Conservation (phyloP, 2,797 vertebrate species). For the Fratercula arctica region DNA sequence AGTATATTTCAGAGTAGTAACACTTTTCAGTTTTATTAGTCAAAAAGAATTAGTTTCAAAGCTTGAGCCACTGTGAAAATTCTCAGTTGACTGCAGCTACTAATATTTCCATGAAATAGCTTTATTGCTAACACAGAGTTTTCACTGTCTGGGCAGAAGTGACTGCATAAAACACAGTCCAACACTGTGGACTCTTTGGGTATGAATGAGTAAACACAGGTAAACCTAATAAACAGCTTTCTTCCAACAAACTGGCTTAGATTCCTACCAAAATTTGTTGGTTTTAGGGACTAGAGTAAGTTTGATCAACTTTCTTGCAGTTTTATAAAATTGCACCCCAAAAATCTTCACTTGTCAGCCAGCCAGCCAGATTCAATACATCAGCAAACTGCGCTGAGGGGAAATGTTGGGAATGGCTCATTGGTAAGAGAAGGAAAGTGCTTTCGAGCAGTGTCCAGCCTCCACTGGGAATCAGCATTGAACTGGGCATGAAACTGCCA, state of each 20-base stretch:
- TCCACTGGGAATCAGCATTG: not conserved
- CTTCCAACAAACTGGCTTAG: not conserved
- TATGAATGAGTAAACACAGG: not conserved
- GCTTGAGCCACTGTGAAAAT: not conserved
- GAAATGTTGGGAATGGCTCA: not conserved
- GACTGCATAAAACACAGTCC: not conserved
- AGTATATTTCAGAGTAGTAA: not conserved
- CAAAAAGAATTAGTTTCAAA: conserved; percentile 44
- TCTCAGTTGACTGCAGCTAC: not conserved
- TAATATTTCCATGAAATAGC: not conserved
- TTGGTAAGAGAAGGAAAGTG: not conserved
- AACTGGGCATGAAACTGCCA: not conserved
- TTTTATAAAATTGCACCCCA: not conserved
- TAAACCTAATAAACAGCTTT: not conserved
- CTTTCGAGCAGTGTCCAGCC: not conserved
- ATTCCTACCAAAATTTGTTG: not conserved
- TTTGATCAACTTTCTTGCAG: not conserved
- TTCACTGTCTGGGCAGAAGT: not conserved
- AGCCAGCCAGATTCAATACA: fast-evolving
- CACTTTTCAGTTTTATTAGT: not conserved
- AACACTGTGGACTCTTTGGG: not conserved
- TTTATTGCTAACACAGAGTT: not conserved
- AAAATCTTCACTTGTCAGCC: not conserved
- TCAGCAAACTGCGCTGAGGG: not conserved
- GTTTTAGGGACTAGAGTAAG: not conserved